A percentile compares a stretch with the other conserved stretches of the same genome.
Conservation (phyloP, 2,113 vertebrate genomes). For the Lepidothrix coronata region DNA sequence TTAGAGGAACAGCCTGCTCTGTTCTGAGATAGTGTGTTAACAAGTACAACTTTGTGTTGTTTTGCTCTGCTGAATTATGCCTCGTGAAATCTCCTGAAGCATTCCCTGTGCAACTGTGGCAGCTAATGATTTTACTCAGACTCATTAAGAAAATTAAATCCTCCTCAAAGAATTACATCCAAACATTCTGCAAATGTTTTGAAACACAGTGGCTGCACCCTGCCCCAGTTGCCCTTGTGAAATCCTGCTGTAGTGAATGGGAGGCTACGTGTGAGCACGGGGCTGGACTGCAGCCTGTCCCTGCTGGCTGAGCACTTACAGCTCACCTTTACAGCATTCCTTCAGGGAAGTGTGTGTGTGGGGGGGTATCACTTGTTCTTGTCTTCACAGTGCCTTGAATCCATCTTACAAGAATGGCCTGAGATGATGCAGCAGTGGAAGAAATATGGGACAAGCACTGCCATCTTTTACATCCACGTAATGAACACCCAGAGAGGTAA, state of each 20-base stretch:
- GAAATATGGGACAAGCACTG: not conserved
- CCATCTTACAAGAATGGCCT: not conserved
- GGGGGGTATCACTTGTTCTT: not conserved
- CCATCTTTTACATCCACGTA: accelerated
- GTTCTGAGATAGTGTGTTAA: not conserved
- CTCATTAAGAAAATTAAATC: constrained; percentile 33
- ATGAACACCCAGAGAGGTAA: not conserved
- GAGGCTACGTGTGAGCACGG: not conserved
- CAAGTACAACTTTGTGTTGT: not conserved
- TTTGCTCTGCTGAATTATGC: not conserved
- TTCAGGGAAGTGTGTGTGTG: not conserved
- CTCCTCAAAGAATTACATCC: not conserved
- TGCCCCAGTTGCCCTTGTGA: not conserved
- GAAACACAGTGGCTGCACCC: not conserved
- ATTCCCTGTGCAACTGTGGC: not conserved
- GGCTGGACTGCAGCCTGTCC: not conserved
- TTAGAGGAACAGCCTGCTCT: not conserved
- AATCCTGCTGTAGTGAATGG: not conserved
- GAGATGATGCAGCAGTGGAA: not conserved
- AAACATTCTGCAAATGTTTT: not conserved
- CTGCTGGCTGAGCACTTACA: not conserved
- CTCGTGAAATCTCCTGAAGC: not conserved
- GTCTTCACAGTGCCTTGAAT: not conserved
- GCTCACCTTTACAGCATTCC: not conserved
- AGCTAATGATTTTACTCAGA: constrained; percentile 10